Base-by-base conservation (phyloP, 2,797 vertebrate species). In the Gallinago stenura region DNA sequence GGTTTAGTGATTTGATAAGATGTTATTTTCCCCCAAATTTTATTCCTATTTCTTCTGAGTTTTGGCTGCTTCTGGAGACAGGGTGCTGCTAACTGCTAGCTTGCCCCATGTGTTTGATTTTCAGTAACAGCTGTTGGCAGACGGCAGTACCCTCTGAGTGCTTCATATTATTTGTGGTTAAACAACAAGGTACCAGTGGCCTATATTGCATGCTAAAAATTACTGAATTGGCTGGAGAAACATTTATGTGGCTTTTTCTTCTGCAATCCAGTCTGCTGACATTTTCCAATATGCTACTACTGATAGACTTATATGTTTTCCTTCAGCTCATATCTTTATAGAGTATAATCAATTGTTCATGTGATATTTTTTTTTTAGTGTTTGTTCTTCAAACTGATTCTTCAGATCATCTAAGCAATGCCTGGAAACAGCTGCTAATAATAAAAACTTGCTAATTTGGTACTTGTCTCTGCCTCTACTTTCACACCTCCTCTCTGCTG, bases 361-460 rank as follows among this genome's bases (percentile, higher is more conserved):
- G 58, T 35, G 60, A 8, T 41, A 10, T 10, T 39, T 39, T 39
- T 39, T 39, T 30, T 70, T 64, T 18, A 7, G 22, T 53, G 28
- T 54, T 77, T 35, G 28, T 68, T 81, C 35, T 89, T 88, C 10
- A 9, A 57, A 9, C 13, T 33, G n/a, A 50, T 88, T 87, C n/a
- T 83, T 88, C 31, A 70, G 37, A n/a, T 54, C 39, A 46, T 79
- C 65, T 57, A 60, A 86, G 53, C 65, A 83, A 39, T 50, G 83
- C 53, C 21, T 94, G 76, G 65, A 88, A 89, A 94, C 86, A 77
- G 46, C 39, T 95, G 77, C 91, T 96, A 80, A 85, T 95, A 93
- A 96, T 89, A 94, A 89, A 81, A 93, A 28, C 19, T 45, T 92
- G 64, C 73, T 87, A 90, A 90, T 84, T 94, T 70, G 53, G 45